Evolutionary conservation across 2,888 invertebrate genomes (phyloP), one percentile per base, ranked within the genome.

Genomic region (Cheilosia soror): DNA sequence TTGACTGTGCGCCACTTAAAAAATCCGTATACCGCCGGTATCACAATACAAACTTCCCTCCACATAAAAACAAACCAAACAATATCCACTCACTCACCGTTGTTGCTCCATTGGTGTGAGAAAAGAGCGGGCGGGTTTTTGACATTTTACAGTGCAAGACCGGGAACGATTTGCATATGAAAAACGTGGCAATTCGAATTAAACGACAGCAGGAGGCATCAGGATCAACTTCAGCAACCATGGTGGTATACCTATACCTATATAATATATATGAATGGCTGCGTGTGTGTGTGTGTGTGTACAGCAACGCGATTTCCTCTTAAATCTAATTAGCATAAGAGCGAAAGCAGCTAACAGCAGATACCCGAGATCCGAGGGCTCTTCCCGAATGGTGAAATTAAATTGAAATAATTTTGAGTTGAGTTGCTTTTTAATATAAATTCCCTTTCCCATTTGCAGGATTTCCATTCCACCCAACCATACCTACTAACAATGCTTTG

Each of bases 311-410:
- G 65, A 72, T 82, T 77, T 77, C 77, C 82, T 77, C 71, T 82
- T 72, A 82, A 82, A 82, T 72, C 58, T 82, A 77, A 82, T 82
- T 82, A 82, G 60, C 82, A 82, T 82, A 82, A 82, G 72, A 81
- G 76, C 55, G 27, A n/a, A 15, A 51, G 13, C 51, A 51, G 25
- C 25, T 51, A 51, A 25, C 37, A 3, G 5, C 13, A 51, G 51
- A 76, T 40, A 73, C 58, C 53, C 11, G 7, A 55, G 44, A 60
- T 62, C 58, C 31, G 60, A 25, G 40, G 40, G 0, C 25, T 31
- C 29, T 49, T 60, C 25, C 33, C 37, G 44, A 77, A 65, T 66
- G 37, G n/a, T 66, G 63, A 82, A 82, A 82, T 82, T 77, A 82
- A 77, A 82, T 82, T 82, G 77, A 82, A 82, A 82, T 77, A 72